Base-by-base conservation (phyloP, 2,888 invertebrate genomes). In the Punctoribates punctum region DNA sequence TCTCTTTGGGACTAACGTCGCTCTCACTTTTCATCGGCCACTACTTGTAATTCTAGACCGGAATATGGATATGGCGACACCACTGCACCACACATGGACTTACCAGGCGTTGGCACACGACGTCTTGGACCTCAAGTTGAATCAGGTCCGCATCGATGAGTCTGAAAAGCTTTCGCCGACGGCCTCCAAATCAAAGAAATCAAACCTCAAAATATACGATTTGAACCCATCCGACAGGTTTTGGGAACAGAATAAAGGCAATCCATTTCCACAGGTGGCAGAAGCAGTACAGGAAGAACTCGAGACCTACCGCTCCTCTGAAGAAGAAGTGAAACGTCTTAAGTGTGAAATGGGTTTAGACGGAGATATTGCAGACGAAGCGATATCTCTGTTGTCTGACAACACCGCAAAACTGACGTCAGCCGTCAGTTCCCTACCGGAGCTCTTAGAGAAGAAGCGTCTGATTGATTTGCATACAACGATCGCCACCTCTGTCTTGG, bases 401-500 rank as follows among this genome's bases (percentile, higher is more conserved):
- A 95, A 94, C 81, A 96, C 96, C 0, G 93, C 94, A 48, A 90
- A 92, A 80, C 88, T 99, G 27, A 97, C 97, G 0, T 93, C 90
- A 78, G 97, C 98, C 27, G 96, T 99, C 11, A 93, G 94, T 84
- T 96, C 96, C 0, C 86, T 99, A 81, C 99, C 99, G 0, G 96
- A 97, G 83, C 87, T 99, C 34, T 88, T 99, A 85, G 98, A 98
- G 84, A 96, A 94, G 87, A 99, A 99, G 84, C 88, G 96, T 54
- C 88, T 98, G 17, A 96, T 99, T 81, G 99, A 99, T 83, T 94
- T 97, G 93, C 99, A 99, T 83, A 99, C 96, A 29, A 97, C 96
- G 80, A 91, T 99, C 79, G 99, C 99, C 3, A 99, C 98, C 48
- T 85, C 86, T 23, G 82, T 88, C 23, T 82, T 87, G 13, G 85